These are phyloP conservation scores for Scarus forsteni DNA, from an alignment of 2,797 vertebrate genomes.

Conservation along the genomic window DNA sequence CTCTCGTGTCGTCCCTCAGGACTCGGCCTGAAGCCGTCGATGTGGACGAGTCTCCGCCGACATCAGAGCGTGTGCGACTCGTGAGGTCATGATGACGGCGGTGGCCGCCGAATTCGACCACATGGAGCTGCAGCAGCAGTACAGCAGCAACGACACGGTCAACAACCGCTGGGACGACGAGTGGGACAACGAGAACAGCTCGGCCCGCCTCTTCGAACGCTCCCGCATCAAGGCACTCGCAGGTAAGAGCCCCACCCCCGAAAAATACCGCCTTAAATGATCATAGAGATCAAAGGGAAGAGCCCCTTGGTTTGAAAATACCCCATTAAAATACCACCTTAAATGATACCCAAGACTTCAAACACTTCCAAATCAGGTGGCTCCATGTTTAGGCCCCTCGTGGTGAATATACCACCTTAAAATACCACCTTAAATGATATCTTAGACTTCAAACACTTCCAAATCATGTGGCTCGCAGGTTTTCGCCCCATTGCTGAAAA, in stretches of 20 bases:
- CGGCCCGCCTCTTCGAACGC: slow-evolving; percentile 93
- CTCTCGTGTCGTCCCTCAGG: slow-evolving; percentile 16
- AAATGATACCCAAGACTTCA: too few relatives aligned
- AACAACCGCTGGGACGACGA: slow-evolving; percentile 98
- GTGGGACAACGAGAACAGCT: slow-evolving; percentile 99
- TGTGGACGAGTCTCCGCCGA: slow-evolving; percentile 84
- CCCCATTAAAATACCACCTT: not conserved
- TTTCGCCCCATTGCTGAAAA: too few relatives aligned
- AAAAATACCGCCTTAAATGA: not conserved
- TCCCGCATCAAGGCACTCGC: slow-evolving; percentile 97
- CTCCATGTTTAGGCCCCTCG: too few relatives aligned
- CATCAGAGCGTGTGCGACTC: slow-evolving; percentile 51
- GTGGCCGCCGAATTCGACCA: slow-evolving; percentile 93
- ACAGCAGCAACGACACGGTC: slow-evolving; percentile 89
- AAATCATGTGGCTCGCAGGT: too few relatives aligned
- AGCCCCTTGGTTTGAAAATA: too few relatives aligned
- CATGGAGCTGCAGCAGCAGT: slow-evolving; percentile 96
- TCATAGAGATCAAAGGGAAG: too few relatives aligned
- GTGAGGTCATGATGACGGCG: slow-evolving; percentile 91
- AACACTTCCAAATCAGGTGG: too few relatives aligned
- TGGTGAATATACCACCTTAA: too few relatives aligned
- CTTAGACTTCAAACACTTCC: too few relatives aligned
- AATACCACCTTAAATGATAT: too few relatives aligned
- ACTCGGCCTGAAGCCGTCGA: slow-evolving; percentile 82
- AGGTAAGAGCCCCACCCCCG: slow-evolving; percentile 78